Evolutionary conservation across 1,140 invertebrate species (phyloP).

Genomic region (Drosophila rufa): DNA sequence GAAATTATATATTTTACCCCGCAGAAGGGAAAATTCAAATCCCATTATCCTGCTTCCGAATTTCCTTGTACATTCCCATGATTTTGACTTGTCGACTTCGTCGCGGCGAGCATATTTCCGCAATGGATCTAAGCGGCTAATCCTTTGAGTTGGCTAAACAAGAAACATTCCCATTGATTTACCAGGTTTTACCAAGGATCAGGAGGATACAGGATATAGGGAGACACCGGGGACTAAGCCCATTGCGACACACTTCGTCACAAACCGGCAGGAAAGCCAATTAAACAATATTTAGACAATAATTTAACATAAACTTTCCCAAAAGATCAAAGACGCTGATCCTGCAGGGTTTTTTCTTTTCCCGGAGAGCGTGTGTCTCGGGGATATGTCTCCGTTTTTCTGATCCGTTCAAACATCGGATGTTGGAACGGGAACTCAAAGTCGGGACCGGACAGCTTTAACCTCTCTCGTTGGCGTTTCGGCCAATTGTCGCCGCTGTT

Average conservation of each 20-base stretch:
- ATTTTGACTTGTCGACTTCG: constrained; percentile 54
- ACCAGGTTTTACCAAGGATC: constrained; percentile 38
- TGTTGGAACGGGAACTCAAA: constrained; percentile 14
- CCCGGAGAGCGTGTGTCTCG: constrained; percentile 31
- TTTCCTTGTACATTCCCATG: constrained; percentile 32
- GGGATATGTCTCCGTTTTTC: constrained; percentile 14
- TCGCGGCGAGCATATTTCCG: constrained; percentile 25
- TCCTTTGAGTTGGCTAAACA: constrained; percentile 33
- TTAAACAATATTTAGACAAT: constrained; percentile 74
- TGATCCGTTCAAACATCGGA: constrained; percentile 29
- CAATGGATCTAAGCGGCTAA: constrained; percentile 39
- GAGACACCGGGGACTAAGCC: constrained; percentile 15
- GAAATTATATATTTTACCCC: not conserved
- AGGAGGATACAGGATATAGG: not conserved
- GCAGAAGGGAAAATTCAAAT: constrained; percentile 11
- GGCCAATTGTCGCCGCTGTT: constrained; percentile 54
- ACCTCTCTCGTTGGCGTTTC: constrained; percentile 29
- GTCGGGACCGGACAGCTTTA: constrained; percentile 37
- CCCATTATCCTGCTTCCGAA: constrained; percentile 46
- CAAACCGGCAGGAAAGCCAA: constrained; percentile 41
- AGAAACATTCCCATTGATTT: constrained; percentile 36
- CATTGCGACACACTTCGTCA: constrained; percentile 51
- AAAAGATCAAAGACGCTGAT: constrained; percentile 44
- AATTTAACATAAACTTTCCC: constrained; percentile 57
- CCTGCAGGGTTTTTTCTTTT: constrained; percentile 32